Evolutionary conservation across 2,797 vertebrate species (phyloP), one percentile per base, ranked within the genome.

Genomic region (Diplodus puntazzo): DNA sequence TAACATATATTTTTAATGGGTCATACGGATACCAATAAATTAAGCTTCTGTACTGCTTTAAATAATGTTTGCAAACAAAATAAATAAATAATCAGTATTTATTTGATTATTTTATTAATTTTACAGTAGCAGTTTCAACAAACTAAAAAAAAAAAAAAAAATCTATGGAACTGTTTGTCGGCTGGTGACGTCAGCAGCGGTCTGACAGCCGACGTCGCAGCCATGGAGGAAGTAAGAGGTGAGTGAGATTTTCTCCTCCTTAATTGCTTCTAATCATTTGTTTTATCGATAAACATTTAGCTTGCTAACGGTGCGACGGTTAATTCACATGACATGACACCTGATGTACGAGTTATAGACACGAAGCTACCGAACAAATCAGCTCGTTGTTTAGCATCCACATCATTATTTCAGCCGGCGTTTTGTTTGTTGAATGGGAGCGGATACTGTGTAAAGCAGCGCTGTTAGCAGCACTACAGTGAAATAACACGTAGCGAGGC

Each of bases 201-300:
- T 23, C 63, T 78, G 79, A 53, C 84, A 57, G 70, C 25, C 13
- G 77, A 80, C 90, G 86, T 84, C 39, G 86, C 91, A 87, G 88
- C 71, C 87, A 96, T 96, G 95, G 95, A 95, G 94, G 95, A 95
- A 94, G 95, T 95, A 25, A 91, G 92, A 95, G 95, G 95, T 96
- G 53, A 94, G 94, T 73, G 72, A 60, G 57, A 21, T 50, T 17
- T 61, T 80, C 85, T 88, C 64, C 69, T 62, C 68, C 48, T 42
- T 7, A 46, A 7, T 34, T 50, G 6, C 11, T 17, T 66, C 1
- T 60, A 64, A 76, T 21, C 0, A 3, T 17, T 4, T 13, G 0
- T 61, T 70, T 1, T 0, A 3, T 13, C 0, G 14, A 13, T 5
- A 0, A 16, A 27, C n/a, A 16, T 12, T 5, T 0, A 42, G n/a